Evolutionary conservation across 2,113 vertebrate genomes (phyloP), one percentile per base, ranked within the genome.

Genomic region (Dolichallabes microphthalmus): DNA sequence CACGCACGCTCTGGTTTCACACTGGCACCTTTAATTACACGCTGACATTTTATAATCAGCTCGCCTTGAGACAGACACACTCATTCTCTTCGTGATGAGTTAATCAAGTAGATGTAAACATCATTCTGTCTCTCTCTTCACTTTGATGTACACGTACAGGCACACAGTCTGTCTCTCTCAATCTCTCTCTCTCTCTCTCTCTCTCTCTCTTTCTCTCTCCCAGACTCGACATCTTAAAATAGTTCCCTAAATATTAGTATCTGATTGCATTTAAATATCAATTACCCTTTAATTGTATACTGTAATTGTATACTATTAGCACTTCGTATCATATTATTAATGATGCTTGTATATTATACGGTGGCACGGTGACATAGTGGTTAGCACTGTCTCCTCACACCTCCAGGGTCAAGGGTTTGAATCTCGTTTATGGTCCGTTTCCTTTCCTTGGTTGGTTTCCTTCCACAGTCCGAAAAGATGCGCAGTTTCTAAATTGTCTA

Each of bases 11-110:
- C 22, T 11, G 22, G 30, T 58, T 22, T 39, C 83, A 76, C 52
- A 74, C n/a, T 68, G 64, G 64, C 86, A 79, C 52, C 60, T 69
- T 81, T 85, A 85, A 86, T 91, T 91, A 85, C 74, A 76, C 60
- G 55, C 82, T 17, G 74, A 84, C 86, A 87, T 87, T 90, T 89
- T 66, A 85, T 74, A 85, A 88, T 89, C 85, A 84, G 35, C 45
- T 83, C 45, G 66, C 69, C 57, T 57, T 35, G 35, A 82, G 76
- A 79, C 22, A 53, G 19, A 76, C 76, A 58, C 27, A 69, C 84
- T 55, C 55, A 15, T 75, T 63, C 61, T 63, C 84, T 79, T 76
- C 80, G 84, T 71, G 80, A 61, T 82, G 68, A 86, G 53, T 86
- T 84, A 89, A 90, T 87, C 88, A 81, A 74, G 76, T 64, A 55